These are phyloP conservation scores for Formica aserva DNA, from an alignment of 2,888 invertebrate genomes.

Conservation along the genomic window DNA sequence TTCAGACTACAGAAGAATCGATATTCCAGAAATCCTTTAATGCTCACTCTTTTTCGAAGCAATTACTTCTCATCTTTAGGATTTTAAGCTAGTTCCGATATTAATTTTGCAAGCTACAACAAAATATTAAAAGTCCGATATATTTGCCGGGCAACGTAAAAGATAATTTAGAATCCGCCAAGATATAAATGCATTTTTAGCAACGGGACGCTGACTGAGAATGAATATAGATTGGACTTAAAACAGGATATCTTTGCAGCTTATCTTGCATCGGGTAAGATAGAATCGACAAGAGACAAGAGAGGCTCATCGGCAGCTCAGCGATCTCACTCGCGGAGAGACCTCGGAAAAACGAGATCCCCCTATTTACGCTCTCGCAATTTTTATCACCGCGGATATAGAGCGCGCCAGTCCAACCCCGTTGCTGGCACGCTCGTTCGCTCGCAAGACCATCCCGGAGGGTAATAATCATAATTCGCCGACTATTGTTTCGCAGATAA, in stretches of 20 bases:
- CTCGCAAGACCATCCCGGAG: constrained; percentile 67
- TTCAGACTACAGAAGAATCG: neutral
- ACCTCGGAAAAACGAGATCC: constrained; percentile 79
- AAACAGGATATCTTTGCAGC: constrained; percentile 71
- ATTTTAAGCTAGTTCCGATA: neutral
- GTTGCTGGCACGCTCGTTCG: constrained; percentile 58
- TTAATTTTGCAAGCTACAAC: neutral
- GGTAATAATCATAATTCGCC: constrained; percentile 82
- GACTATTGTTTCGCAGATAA: constrained; percentile 83
- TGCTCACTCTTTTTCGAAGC: neutral
- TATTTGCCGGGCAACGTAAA: constrained; percentile 9
- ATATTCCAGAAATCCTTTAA: neutral
- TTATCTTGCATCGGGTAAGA: constrained; percentile 62
- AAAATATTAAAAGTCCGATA: neutral
- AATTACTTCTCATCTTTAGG: neutral
- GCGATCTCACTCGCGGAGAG: constrained; percentile 77
- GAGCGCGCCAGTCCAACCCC: constrained; percentile 50
- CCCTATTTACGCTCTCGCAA: constrained; percentile 79
- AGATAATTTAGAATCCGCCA: constrained; percentile 61
- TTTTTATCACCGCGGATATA: constrained; percentile 79
- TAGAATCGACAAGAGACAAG: constrained; percentile 60
- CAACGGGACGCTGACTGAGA: constrained; percentile 56
- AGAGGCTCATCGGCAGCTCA: constrained; percentile 73
- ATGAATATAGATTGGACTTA: constrained; percentile 74
- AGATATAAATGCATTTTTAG: constrained; percentile 70